Base-by-base conservation (phyloP, 2,797 vertebrate species). In the Manis pentadactyla region DNA sequence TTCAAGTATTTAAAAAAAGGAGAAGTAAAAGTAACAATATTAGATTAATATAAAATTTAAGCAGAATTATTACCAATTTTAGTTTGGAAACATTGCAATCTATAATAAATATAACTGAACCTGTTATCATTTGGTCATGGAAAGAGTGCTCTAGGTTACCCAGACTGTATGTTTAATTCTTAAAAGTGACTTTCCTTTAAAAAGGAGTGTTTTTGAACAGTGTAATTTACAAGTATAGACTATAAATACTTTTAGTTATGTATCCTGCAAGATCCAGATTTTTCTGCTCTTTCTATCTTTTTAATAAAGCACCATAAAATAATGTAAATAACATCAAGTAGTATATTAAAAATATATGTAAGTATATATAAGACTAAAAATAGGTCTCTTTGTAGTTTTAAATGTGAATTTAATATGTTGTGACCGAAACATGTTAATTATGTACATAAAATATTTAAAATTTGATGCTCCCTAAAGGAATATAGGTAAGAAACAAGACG, bases 341-440 rank as follows among this genome's bases (percentile, higher is more conserved):
- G 31, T 31, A 46, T 61, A 75, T 88, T 87, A 88, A 85, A 88
- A 69, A 49, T 85, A 46, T 42, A n/a, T 39, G 10, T 74, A 73
- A 42, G 71, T 49, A 49, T 37, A 37, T 74, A 8, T 94, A 92
- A 96, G 79, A 87, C 63, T 83, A 31, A 87, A 90, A 69, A 34
- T 89, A 46, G 53, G 39, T 57, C 25, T 78, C n/a, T 77, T 53
- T 51, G 15, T 90, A 39, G 73, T 92, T 95, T 87, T 78, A 91
- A 94, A 66, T 84, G 42, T 90, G 51, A 93, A 83, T 77, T 91
- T 93, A 90, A 15, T 75, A 90, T 55, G 49, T 57, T 91, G 73
- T 93, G 63, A 23, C 29, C 84, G 74, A 92, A 90, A 75, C 14
- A 19, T 55, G 4, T 92, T 89, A 77, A 2, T 95, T 95, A 4